phyloP scores from a whole-genome alignment of 2,797 vertebrate species.

The Neosilurus hyrtlii region DNA sequence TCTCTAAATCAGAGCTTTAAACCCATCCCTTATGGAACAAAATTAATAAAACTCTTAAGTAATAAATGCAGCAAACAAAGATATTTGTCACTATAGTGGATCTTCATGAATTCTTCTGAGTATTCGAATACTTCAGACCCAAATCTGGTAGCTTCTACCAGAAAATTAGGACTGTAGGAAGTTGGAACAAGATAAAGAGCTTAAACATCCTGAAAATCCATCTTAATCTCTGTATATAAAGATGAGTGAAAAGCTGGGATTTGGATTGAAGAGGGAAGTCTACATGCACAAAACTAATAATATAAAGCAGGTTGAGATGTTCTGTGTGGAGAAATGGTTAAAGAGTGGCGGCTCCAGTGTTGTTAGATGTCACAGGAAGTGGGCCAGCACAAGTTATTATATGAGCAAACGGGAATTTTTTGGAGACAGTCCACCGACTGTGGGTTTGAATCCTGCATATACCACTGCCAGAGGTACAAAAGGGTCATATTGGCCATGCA shows the following conservation, averaged over 20 bases:
- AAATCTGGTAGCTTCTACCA: not conserved
- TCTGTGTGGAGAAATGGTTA: not conserved
- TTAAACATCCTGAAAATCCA: not conserved
- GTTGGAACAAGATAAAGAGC: not conserved
- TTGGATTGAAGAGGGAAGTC: not conserved
- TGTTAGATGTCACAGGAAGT: not conserved
- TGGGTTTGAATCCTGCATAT: not conserved
- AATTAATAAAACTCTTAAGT: not conserved
- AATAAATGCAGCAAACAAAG: not conserved
- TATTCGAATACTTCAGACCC: not conserved
- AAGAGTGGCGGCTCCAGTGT: not conserved
- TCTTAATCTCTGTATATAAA: not conserved
- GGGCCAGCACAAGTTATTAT: not conserved
- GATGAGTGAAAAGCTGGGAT: not conserved
- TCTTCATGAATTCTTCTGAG: not conserved
- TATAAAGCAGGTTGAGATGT: not conserved
- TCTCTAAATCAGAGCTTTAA: not conserved
- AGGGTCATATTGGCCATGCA: not conserved
- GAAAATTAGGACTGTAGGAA: not conserved
- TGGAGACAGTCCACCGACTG: not conserved
- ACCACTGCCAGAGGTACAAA: not conserved
- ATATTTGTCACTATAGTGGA: no score
- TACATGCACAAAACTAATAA: not conserved
- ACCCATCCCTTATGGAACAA: not conserved
- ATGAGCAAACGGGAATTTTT: not conserved